phyloP scores from a whole-genome alignment of 2,113 vertebrate species.

The Pipra filicauda region DNA sequence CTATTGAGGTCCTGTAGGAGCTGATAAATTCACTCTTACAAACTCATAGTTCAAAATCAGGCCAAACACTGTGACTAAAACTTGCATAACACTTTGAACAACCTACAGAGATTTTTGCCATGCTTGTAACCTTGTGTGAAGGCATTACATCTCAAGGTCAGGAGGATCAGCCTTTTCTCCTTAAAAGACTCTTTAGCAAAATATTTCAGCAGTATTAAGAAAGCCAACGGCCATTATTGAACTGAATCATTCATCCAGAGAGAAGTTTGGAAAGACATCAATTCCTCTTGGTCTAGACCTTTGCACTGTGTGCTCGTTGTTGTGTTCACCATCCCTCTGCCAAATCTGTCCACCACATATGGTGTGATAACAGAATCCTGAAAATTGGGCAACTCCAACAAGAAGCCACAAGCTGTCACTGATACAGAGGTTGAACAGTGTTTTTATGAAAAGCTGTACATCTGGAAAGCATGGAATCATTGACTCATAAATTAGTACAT shows the following conservation, averaged over 20 bases:
- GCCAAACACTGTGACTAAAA: not conserved
- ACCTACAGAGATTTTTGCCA: not conserved
- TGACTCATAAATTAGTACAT: not conserved
- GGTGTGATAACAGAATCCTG: not conserved
- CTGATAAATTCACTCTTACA: not conserved
- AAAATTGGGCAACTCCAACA: not conserved
- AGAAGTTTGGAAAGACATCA: not conserved
- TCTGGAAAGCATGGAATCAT: not conserved
- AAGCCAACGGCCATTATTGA: not conserved
- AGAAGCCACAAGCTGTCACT: not conserved
- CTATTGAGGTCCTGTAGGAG: not conserved
- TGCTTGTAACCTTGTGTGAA: not conserved
- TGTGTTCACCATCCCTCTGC: not conserved
- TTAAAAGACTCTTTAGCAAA: not conserved
- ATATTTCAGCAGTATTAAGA: not conserved
- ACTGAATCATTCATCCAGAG: not conserved
- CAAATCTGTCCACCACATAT: not conserved
- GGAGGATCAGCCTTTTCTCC: not conserved
- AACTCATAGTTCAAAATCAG: not conserved
- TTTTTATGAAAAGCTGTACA: not conserved
- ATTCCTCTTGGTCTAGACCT: not conserved
- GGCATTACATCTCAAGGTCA: not conserved
- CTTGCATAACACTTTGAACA: not conserved
- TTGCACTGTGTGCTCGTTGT: not conserved
- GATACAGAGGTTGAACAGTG: not conserved